These are phyloP conservation scores for Gymnodraco acuticeps DNA, from an alignment of 2,797 vertebrate genomes.

Conservation along the genomic window DNA sequence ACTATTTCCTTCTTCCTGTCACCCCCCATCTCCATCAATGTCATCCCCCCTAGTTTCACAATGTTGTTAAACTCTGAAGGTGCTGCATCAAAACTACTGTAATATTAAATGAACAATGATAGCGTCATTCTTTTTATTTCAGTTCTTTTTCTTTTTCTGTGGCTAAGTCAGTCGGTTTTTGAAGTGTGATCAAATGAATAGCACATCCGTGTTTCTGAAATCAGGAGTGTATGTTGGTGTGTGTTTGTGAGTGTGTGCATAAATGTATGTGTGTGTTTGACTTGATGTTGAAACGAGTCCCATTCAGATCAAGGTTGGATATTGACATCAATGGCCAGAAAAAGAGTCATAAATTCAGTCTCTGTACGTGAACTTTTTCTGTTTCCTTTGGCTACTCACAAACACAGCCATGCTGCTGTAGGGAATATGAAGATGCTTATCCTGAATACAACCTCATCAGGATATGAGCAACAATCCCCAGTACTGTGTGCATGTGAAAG, in stretches of 20 bases:
- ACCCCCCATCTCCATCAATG: not conserved
- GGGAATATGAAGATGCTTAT: slow-evolving; percentile 25
- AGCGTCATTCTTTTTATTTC: slow-evolving; percentile 46
- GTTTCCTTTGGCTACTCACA: slow-evolving; percentile 20
- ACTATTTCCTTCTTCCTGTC: not conserved
- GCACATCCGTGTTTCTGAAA: slow-evolving; percentile 68
- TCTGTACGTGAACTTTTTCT: slow-evolving; percentile 47
- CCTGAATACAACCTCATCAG: slow-evolving; percentile 41
- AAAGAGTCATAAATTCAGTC: slow-evolving; percentile 37
- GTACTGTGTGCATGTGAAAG: slow-evolving; percentile 54
- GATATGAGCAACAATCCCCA: slow-evolving; percentile 34
- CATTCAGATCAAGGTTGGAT: slow-evolving; percentile 49
- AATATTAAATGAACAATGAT: slow-evolving; percentile 69
- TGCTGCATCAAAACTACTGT: slow-evolving; percentile 85
- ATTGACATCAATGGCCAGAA: slow-evolving; percentile 25
- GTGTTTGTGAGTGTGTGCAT: slow-evolving; percentile 7
- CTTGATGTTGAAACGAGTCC: slow-evolving; percentile 42
- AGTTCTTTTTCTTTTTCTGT: slow-evolving; percentile 40
- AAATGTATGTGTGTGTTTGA: slow-evolving; percentile 17
- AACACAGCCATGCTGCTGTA: slow-evolving; percentile 8
- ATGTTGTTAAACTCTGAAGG: slow-evolving; percentile 76
- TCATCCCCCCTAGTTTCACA: slow-evolving; percentile 30
- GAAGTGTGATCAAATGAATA: slow-evolving; percentile 64
- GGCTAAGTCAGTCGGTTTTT: slow-evolving; percentile 54
- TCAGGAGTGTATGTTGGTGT: slow-evolving; percentile 25